Evolutionary conservation across 2,888 invertebrate genomes (phyloP), one percentile per base, ranked within the genome.

Genomic region (Chrysotoxum bicinctum): DNA sequence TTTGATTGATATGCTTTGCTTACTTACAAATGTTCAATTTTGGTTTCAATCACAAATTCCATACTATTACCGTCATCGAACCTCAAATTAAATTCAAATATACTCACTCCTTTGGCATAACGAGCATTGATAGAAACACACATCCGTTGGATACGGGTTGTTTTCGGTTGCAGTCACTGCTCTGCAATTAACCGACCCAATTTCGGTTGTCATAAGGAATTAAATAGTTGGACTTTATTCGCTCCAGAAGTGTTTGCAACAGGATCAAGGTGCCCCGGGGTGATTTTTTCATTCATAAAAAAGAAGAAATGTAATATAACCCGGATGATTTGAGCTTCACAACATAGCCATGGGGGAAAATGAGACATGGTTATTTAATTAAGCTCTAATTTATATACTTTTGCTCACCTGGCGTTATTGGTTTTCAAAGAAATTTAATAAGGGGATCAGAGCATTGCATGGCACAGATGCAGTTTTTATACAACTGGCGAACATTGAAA

Each of bases 81-180:
- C 30, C 54, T 54, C 54, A 54, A 54, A 54, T 54, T 54, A 52
- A 52, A 52, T 52, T 52, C n/a, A 52, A 52, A 52, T 48, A 8
- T 30, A 30, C 9, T 30, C 54, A 16, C 10, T 54, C 10, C 16
- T 54, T 52, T 26, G 26, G 30, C 52, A 52, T 26, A n/a, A 8
- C 14, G 14, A 30, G 14, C 30, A 3, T 9, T 2, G 23, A 2
- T 30, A 3, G n/a, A 30, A 10, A 54, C 2, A n/a, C 14, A 26
- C 23, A 21, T 12, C 19, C 45, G 21, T 21, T 48, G 23, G 52
- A 50, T 23, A 50, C 21, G 48, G 19, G 48, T 48, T 43, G 12
- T 16, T 43, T 43, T 45, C 45, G 19, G 19, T 19, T 45, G 43
- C 43, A 43, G n/a, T 43, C 48, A 21, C 14, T 14, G 14, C 23